phyloP scores from a whole-genome alignment of 2,888 invertebrate species.

The Monopis laevigella region DNA sequence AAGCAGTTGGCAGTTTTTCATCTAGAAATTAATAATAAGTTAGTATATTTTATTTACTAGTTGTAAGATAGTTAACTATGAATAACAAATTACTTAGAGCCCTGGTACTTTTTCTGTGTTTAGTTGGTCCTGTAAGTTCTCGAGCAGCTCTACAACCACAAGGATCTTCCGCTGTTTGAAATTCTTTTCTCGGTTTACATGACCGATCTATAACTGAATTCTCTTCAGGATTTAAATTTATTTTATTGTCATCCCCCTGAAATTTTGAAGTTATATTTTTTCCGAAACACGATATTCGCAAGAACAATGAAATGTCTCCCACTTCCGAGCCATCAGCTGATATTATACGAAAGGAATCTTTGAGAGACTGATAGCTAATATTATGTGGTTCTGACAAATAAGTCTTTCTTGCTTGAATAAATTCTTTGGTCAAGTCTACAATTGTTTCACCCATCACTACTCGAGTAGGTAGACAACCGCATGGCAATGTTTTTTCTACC shows the following conservation, averaged over 20 bases:
- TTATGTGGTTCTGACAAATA: conserved; percentile 26
- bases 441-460: conserved; percentile 66
- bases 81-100: too few species aligned
- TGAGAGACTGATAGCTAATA: conserved; percentile 51
- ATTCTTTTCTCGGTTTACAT: conserved; percentile 38
- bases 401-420: conserved; percentile 61
- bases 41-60: too few species aligned
- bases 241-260: conserved; percentile 40
- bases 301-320: conserved; percentile 69
- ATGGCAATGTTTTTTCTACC: conserved; percentile 69
- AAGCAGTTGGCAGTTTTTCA: too few species aligned
- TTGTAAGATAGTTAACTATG: too few species aligned
- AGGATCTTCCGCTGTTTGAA: conserved; percentile 37
- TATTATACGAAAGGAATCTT: conserved; percentile 67
- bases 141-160: conserved; percentile 44
- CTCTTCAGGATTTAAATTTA: conserved; percentile 23
- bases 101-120: too few species aligned
- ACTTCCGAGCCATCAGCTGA: conserved; percentile 56
- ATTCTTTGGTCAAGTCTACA: conserved; percentile 69
- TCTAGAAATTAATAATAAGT: too few species aligned
- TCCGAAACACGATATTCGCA: conserved; percentile 73
- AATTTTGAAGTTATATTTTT: conserved; percentile 73
- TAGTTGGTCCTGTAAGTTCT: neutral
- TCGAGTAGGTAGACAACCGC: conserved; percentile 70
- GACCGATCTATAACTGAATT: conserved; percentile 36